phyloP scores from a whole-genome alignment of 2,113 vertebrate species.

The Murina feae region DNA sequence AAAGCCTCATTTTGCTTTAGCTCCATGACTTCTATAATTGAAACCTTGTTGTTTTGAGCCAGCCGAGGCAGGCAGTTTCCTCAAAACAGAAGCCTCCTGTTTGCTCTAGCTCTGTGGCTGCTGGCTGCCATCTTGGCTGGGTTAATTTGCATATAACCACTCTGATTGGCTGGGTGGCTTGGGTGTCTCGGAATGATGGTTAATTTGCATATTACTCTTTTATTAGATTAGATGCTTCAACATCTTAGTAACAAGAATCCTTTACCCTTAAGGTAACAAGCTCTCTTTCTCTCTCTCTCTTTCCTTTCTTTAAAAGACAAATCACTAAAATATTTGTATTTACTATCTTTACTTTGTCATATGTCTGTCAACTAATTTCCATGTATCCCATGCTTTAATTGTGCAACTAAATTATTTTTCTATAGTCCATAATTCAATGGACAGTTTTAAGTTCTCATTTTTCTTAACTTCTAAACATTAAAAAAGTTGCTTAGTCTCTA shows the following conservation, averaged over 20 bases:
- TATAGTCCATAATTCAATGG: neutral
- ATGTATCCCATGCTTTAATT: neutral
- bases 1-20: too few species aligned
- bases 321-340: neutral
- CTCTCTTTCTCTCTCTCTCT: neutral
- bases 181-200: too few species aligned
- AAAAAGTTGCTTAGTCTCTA: neutral
- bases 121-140: too few species aligned
- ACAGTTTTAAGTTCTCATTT: neutral
- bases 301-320: neutral
- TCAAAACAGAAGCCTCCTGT: too few species aligned
- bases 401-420: neutral
- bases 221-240: too few species aligned
- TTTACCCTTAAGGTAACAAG: neutral
- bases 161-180: too few species aligned
- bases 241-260: neutral
- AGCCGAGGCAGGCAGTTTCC: too few species aligned
- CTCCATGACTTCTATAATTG: too few species aligned
- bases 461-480: neutral
- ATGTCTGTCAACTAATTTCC: neutral
- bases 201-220: too few species aligned
- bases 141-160: too few species aligned
- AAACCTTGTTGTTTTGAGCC: too few species aligned
- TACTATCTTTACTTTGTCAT: neutral
- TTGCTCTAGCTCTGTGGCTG: too few species aligned